A percentile compares a stretch with the other conserved stretches of the same genome.
These are phyloP conservation scores for Ectropis grisescens DNA, from an alignment of 1,140 invertebrate genomes.

Conservation along the genomic window DNA sequence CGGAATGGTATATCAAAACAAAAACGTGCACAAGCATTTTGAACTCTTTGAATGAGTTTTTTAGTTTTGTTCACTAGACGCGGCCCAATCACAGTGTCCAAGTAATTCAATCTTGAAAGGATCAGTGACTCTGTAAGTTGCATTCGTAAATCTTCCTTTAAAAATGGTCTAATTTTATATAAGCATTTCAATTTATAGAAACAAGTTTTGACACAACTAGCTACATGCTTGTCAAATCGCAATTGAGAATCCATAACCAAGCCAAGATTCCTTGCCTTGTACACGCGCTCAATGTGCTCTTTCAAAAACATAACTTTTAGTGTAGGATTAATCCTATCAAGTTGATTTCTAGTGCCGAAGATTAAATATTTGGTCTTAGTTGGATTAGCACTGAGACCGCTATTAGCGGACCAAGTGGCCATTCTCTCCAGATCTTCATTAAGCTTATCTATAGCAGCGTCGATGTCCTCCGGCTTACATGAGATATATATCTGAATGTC, in stretches of 20 bases:
- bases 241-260: constrained; percentile 3
- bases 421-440: constrained; percentile 8
- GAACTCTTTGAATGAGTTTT: constrained; percentile 10
- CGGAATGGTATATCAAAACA: constrained; percentile 7
- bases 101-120: too few relatives aligned
- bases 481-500: constrained; percentile 1
- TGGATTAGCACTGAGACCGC: constrained; percentile 1
- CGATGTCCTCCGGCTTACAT: constrained; percentile 1
- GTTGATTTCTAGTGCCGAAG: constrained; percentile 4
- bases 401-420: too few relatives aligned
- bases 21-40: constrained; percentile 8
- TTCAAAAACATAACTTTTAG: background rate
- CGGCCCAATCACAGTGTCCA: constrained; percentile 2
- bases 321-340: background rate
- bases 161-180: constrained; percentile 4
- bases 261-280: constrained; percentile 7
- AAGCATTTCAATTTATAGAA: constrained; percentile 5
- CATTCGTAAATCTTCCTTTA: constrained; percentile 2
- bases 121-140: too few relatives aligned
- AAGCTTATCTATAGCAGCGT: constrained; percentile 4
- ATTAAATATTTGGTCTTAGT: constrained; percentile 5
- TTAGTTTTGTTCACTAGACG: constrained; percentile 1
- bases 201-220: constrained; percentile 1
- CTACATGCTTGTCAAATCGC: constrained; percentile 4
- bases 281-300: constrained; percentile 2